Conservation (phyloP, 2,797 vertebrate species). For the Macropus fuliginosus region DNA sequence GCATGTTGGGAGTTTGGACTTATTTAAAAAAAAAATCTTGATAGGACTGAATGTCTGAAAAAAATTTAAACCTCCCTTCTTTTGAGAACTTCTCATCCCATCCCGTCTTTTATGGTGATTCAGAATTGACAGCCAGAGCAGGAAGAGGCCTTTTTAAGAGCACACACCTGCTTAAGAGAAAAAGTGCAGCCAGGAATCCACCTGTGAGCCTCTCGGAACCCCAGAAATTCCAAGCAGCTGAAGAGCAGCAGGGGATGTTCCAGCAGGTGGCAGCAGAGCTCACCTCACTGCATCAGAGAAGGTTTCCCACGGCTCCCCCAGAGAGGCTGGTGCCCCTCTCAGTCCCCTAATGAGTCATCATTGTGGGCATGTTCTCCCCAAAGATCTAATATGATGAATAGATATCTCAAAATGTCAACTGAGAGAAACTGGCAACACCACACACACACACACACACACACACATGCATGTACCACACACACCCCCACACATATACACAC, state of each 20-base stretch:
- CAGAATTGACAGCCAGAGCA: background rate
- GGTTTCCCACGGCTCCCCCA: background rate
- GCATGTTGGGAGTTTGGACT: background rate
- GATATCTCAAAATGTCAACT: background rate
- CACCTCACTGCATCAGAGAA: background rate
- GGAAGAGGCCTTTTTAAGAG: background rate
- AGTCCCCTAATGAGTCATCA: background rate
- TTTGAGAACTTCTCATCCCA: background rate
- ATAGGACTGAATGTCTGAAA: background rate
- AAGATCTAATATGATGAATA: background rate
- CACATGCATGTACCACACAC: too few relatives aligned
- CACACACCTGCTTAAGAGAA: background rate
- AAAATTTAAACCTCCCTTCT: background rate
- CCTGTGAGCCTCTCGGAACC: background rate
- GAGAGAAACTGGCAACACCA: background rate
- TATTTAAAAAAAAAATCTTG: background rate
- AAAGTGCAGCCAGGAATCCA: background rate
- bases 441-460: too few relatives aligned
- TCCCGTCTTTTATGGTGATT: background rate
- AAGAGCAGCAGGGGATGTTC: background rate
- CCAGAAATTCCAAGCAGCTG: background rate
- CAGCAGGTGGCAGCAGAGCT: background rate
- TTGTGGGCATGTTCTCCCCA: background rate
- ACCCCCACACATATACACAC: too few relatives aligned
- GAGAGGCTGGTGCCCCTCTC: background rate